Evolutionary conservation across 2,888 invertebrate species (phyloP), one percentile per base, ranked within the genome.

Genomic region (Dryomyza anilis): DNA sequence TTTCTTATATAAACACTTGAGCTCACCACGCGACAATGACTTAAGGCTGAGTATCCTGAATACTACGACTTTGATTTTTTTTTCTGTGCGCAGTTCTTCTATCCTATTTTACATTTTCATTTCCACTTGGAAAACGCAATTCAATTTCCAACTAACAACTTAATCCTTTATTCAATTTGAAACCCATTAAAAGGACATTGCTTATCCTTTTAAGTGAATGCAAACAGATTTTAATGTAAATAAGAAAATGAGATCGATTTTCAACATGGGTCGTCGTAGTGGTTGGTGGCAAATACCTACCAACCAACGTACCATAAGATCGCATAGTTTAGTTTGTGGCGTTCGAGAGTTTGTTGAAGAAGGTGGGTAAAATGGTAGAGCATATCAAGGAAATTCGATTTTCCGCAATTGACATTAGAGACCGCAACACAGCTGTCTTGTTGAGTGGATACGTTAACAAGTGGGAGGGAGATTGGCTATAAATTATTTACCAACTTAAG

Each of bases 91-190:
- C 29, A 53, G 12, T 36, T 4, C 27, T 27, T 12, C n/a, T 25
- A 25, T 55, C 19, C 14, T 50, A 33, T 50, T 33, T 39, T 29
- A 52, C 52, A 36, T 52, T 61, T 43, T 61, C 61, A 69, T 67
- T 73, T 70, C 67, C 71, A 73, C 69, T 75, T 69, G 74, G 72
- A 74, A 72, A 74, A 76, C 74, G 73, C 75, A 79, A 78, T 76
- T 78, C 79, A 77, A 80, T 79, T 81, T 79, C 74, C 76, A 78
- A 82, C 79, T 81, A 81, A 82, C 81, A 81, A 82, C 78, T 76
- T 82, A 82, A 82, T 82, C 82, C 81, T 80, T 81, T 82, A 82
- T 82, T 82, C 82, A 82, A 82, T 82, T 82, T 80, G 78, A 77
- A 82, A 80, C 80, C 82, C 82, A 82, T 82, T 82, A 82, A 82